Percentiles rank a stretch among this genome's conserved stretches.
These are phyloP conservation scores for Saturnia japonica DNA, from an alignment of 2,888 invertebrate species.

Conservation along the genomic window DNA sequence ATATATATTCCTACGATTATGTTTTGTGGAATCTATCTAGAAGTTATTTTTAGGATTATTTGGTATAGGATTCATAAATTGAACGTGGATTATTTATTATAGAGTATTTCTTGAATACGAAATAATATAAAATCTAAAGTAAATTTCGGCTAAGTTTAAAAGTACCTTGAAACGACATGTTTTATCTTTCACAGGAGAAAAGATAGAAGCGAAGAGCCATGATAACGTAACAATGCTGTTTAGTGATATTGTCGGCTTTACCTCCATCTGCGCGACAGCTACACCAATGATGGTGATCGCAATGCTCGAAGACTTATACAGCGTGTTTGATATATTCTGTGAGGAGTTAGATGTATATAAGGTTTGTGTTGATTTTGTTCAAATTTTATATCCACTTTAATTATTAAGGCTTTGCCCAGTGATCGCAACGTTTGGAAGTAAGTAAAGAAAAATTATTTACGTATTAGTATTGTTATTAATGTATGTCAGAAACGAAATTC, in stretches of 20 bases:
- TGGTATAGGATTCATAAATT: no score
- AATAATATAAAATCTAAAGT: no score
- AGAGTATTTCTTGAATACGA: no score
- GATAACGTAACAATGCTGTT: conserved; percentile 97
- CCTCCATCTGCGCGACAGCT: conserved; percentile 96
- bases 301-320: conserved; percentile 96
- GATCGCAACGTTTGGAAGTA: not conserved
- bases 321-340: conserved; percentile 95
- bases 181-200: conserved; percentile 83
- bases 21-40: no score
- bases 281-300: conserved; percentile 98
- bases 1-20: no score
- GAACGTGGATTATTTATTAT: no score
- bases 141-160: not conserved
- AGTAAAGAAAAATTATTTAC: not conserved
- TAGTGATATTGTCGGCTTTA: conserved; percentile 98
- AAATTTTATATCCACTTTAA: not conserved
- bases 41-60: no score
- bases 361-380: conserved; percentile 71
- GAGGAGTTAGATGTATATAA: conserved; percentile 97
- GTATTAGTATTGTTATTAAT: no score
- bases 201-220: conserved; percentile 95
- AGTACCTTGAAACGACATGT: not conserved
- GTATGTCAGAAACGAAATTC: no score
- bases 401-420: not conserved